These are phyloP conservation scores for Brotula barbata DNA, from an alignment of 2,797 vertebrate species.

Conservation along the genomic window DNA sequence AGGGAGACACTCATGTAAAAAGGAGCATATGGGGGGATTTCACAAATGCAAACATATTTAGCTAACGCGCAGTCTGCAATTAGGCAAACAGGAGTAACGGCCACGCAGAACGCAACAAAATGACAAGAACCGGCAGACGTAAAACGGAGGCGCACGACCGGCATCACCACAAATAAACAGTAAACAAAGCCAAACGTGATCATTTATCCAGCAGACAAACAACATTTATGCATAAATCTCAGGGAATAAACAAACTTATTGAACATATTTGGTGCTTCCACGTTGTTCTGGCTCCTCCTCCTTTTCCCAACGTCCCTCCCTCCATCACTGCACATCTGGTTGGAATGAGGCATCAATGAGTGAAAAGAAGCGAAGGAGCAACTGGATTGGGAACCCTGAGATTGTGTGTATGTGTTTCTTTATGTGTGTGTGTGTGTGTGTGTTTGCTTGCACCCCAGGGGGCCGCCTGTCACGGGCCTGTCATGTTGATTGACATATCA, in stretches of 20 bases:
- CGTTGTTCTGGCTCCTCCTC: slow-evolving; percentile 2
- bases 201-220: too few species aligned
- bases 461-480: slow-evolving; percentile 61
- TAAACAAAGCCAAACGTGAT: too few species aligned
- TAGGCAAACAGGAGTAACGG: too few species aligned
- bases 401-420: not conserved
- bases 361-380: slow-evolving; percentile 32
- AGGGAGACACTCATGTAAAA: too few species aligned
- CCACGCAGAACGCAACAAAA: too few species aligned
- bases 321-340: slow-evolving; percentile 43
- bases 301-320: slow-evolving; percentile 14
- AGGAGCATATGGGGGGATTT: too few species aligned
- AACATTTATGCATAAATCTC: not conserved
- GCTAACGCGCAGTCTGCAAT: too few species aligned
- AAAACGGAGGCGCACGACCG: too few species aligned
- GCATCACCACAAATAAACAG: too few species aligned
- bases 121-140: too few species aligned
- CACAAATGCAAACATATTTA: too few species aligned
- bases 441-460: slow-evolving; percentile 51
- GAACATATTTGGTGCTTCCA: slow-evolving; percentile 7
- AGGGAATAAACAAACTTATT: not conserved
- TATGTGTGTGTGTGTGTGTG: slow-evolving; percentile 11
- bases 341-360: slow-evolving; percentile 41
- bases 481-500: slow-evolving; percentile 74
- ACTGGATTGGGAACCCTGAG: not conserved